These are phyloP conservation scores for Triplophysa yarkandensis DNA, from an alignment of 2,797 vertebrate species.

Conservation along the genomic window DNA sequence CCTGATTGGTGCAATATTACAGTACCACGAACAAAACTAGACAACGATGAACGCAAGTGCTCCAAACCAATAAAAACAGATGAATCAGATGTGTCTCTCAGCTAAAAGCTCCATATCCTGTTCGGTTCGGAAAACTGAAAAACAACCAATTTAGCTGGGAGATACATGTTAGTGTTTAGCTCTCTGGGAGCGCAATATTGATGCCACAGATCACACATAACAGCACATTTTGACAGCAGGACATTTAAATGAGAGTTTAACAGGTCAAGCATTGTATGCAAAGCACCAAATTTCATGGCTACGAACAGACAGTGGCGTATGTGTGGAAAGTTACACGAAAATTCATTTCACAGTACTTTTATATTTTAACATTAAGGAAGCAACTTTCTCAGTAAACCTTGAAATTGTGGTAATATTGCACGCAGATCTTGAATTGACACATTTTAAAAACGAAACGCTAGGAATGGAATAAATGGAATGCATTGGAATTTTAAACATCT, in stretches of 20 bases:
- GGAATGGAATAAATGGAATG: neutral
- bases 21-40: constrained; percentile 18
- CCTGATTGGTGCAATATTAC: constrained; percentile 40
- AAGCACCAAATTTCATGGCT: constrained; percentile 21
- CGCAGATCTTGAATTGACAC: neutral
- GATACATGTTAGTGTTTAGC: constrained; percentile 5
- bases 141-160: neutral
- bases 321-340: neutral
- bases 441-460: neutral
- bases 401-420: constrained; percentile 12
- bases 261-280: constrained; percentile 36
- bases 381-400: constrained; percentile 14
- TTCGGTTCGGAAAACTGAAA: neutral
- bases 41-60: neutral
- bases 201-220: constrained; percentile 33
- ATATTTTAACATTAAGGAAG: constrained; percentile 13
- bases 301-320: constrained; percentile 21
- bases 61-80: neutral
- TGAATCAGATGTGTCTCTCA: neutral
- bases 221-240: constrained; percentile 41
- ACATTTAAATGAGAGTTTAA: constrained; percentile 31
- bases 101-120: constrained; percentile 7
- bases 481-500: neutral
- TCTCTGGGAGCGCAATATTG: constrained; percentile 10
- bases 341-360: constrained; percentile 23